phyloP scores from a whole-genome alignment of 2,113 vertebrate species.

The Labeo catla region DNA sequence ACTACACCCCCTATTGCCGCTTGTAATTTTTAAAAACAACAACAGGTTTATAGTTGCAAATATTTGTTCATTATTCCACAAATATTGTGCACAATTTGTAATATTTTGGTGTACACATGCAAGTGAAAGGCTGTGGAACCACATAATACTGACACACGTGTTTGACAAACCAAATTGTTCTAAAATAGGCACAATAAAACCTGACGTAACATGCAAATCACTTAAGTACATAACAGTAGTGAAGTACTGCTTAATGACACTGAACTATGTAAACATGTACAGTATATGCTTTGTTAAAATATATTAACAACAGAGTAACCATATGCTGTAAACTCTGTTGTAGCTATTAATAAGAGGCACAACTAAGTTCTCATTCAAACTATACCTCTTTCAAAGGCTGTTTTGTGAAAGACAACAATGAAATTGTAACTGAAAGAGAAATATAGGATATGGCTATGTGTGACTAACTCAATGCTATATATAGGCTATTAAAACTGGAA shows the following conservation, averaged over 20 bases:
- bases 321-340: background rate
- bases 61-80: background rate
- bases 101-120: background rate
- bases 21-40: background rate
- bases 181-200: background rate
- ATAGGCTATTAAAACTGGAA: background rate
- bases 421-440: background rate
- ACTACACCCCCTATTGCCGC: background rate
- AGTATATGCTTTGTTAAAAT: background rate
- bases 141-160: background rate
- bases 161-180: background rate
- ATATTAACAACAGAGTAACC: background rate
- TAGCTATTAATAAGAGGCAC: background rate
- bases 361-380: background rate
- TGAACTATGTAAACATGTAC: background rate
- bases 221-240: background rate
- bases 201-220: background rate
- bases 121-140: background rate
- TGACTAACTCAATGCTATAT: background rate
- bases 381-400: background rate
- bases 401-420: background rate
- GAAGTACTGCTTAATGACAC: background rate
- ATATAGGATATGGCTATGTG: background rate
- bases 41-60: background rate
- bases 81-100: background rate